Base-by-base conservation (phyloP, 2,888 invertebrate genomes). In the Drosophila atroscutellata region DNA sequence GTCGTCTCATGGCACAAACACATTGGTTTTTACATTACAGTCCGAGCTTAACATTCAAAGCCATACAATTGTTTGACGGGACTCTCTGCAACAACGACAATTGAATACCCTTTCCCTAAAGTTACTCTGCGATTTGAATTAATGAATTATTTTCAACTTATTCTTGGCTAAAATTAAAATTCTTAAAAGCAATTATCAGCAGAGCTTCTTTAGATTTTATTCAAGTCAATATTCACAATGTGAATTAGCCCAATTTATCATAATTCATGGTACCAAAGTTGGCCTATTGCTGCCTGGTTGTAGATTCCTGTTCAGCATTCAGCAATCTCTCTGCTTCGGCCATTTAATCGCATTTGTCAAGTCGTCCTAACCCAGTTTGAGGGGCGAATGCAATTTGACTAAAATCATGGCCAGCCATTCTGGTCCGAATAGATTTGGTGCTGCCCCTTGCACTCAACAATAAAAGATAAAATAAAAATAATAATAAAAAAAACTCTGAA, bases 311-410 rank as follows among this genome's bases (percentile, higher is more conserved):
- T 36, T 42, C 51, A 28, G 28, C 11, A 8, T 18, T n/a, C n/a
- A 51, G 37, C 8, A 20, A 11, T 49, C 49, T 61, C 60, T 84
- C 72, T 61, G 65, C 52, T 54, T 54, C 49, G 68, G 56, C 59
- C 81, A 61, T 80, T 65, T 87, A 84, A 84, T 85, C 75, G 73
- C 86, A 89, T 89, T 89, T 77, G 80, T 57, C 52, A 57, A 39
- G 47, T 70, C 42, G 37, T 42, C 66, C 63, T 55, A 67, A 66
- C 56, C 66, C 61, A 62, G 63, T 64, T 67, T 58, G 18, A 20
- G 65, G 57, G 47, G 32, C 56, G 65, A 90, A 80, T 86, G 86
- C 90, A 90, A 85, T 85, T 85, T 85, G 62, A 51, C 80, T 66
- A 56, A 77, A 72, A 80, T 71, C 78, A 86, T 83, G 79, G 34